A percentile compares a stretch with the other conserved stretches of the same genome.
Evolutionary conservation across 2,113 vertebrate species (phyloP).

Genomic region (Acanthochromis polyacanthus): DNA sequence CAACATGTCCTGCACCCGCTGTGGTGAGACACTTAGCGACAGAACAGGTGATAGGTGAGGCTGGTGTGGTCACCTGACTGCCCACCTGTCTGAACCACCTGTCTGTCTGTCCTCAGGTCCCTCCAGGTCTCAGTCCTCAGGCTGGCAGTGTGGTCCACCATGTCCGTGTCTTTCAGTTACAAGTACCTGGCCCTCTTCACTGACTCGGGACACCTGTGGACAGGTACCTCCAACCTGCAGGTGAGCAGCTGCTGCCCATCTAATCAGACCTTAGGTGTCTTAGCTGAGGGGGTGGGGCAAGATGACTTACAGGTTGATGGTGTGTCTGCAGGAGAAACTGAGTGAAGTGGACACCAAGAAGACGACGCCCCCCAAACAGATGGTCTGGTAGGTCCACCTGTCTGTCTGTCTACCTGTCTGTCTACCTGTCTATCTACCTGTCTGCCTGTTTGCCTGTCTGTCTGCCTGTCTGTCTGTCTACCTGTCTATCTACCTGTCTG

Average conservation of each 20-base stretch:
- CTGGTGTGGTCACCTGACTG: not conserved
- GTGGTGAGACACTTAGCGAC: slow-evolving; percentile 85
- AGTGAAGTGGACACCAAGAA: slow-evolving; percentile 89
- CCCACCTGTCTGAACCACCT: slow-evolving; percentile 33
- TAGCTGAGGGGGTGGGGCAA: not conserved
- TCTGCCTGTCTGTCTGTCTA: too few species aligned
- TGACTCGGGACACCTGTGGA: slow-evolving; percentile 92
- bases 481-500: too few species aligned
- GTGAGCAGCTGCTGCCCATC: slow-evolving; percentile 74
- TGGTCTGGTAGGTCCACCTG: slow-evolving; percentile 88
- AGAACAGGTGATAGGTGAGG: not conserved
- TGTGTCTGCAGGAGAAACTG: slow-evolving; percentile 88
- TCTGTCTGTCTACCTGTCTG: too few species aligned
- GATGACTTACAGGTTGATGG: slow-evolving; percentile 19
- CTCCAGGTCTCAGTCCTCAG: slow-evolving; percentile 87
- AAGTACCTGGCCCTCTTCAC: slow-evolving; percentile 93
- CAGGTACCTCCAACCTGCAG: slow-evolving; percentile 89
- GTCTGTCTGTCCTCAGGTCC: slow-evolving; percentile 80
- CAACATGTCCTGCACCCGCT: slow-evolving; percentile 87
- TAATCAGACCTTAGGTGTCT: not conserved
- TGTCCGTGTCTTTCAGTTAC: slow-evolving; percentile 93
- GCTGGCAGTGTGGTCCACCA: slow-evolving; percentile 86
- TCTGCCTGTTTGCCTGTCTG: too few species aligned
- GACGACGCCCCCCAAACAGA: slow-evolving; percentile 87
- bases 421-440: too few species aligned